phyloP scores from a whole-genome alignment of 1,140 invertebrate species.

The Halictus rubicundus region DNA sequence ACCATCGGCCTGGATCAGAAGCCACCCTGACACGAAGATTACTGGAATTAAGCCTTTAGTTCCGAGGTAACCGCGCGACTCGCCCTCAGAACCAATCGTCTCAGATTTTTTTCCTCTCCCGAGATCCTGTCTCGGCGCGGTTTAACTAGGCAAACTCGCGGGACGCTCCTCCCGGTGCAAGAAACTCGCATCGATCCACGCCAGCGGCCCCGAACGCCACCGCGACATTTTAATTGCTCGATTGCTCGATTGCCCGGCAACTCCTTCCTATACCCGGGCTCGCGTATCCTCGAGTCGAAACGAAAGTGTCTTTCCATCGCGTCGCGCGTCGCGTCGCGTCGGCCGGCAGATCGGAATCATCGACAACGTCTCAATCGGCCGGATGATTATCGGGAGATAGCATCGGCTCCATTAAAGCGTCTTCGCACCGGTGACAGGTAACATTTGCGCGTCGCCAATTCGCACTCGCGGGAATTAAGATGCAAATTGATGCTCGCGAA shows the following conservation, averaged over 20 bases:
- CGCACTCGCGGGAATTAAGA: slow-evolving; percentile 24
- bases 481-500: slow-evolving; percentile 20
- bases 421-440: slow-evolving; percentile 21
- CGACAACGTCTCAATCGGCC: slow-evolving; percentile 54
- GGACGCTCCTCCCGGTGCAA: background rate
- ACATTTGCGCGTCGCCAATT: slow-evolving; percentile 26
- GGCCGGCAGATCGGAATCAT: slow-evolving; percentile 39
- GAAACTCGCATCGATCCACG: background rate
- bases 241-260: slow-evolving; percentile 51
- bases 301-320: slow-evolving; percentile 36
- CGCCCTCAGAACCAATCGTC: slow-evolving; percentile 56
- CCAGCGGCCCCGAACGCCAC: slow-evolving; percentile 39
- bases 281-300: slow-evolving; percentile 9
- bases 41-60: slow-evolving; percentile 76
- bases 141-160: background rate
- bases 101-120: slow-evolving; percentile 7
- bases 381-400: slow-evolving; percentile 34
- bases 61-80: slow-evolving; percentile 58
- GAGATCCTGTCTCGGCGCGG: background rate
- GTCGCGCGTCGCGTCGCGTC: slow-evolving; percentile 3
- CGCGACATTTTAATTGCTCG: slow-evolving; percentile 70
- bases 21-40: slow-evolving; percentile 78
- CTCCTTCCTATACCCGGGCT: too few species aligned
- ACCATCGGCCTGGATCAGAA: slow-evolving; percentile 71
- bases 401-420: slow-evolving; percentile 50